A percentile compares a stretch with the other conserved stretches of the same genome.
phyloP scores from a whole-genome alignment of 2,797 vertebrate genomes.

The Taeniopygia guttata region DNA sequence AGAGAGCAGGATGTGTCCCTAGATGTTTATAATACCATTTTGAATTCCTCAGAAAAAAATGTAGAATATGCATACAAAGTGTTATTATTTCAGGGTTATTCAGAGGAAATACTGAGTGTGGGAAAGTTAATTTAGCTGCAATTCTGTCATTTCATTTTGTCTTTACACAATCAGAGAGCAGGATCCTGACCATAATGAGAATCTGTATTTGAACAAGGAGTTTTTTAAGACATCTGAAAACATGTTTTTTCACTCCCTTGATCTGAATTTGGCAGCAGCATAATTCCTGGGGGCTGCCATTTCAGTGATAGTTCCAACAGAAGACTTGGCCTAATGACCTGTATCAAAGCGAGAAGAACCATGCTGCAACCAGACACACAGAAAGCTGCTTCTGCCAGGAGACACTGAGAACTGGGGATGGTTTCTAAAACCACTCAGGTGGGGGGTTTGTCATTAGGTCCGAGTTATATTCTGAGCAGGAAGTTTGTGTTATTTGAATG shows the following conservation, averaged over 20 bases:
- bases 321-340: constrained; percentile 53
- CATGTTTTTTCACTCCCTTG: background rate
- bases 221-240: constrained; percentile 1
- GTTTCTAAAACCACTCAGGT: background rate
- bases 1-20: background rate
- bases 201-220: background rate
- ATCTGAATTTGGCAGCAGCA: constrained; percentile 24
- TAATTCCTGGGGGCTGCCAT: constrained; percentile 26
- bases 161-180: background rate
- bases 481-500: background rate
- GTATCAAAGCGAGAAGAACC: background rate
- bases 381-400: constrained; percentile 3
- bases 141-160: background rate
- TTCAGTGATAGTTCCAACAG: constrained; percentile 17
- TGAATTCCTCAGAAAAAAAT: background rate
- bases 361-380: background rate
- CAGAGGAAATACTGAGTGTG: background rate
- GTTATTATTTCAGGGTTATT: background rate
- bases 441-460: background rate
- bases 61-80: background rate
- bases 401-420: background rate
- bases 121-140: background rate
- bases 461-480: background rate
- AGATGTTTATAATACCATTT: background rate
- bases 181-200: background rate